Evolutionary conservation across 2,888 invertebrate species (phyloP).

Genomic region (Erebia aethiops): DNA sequence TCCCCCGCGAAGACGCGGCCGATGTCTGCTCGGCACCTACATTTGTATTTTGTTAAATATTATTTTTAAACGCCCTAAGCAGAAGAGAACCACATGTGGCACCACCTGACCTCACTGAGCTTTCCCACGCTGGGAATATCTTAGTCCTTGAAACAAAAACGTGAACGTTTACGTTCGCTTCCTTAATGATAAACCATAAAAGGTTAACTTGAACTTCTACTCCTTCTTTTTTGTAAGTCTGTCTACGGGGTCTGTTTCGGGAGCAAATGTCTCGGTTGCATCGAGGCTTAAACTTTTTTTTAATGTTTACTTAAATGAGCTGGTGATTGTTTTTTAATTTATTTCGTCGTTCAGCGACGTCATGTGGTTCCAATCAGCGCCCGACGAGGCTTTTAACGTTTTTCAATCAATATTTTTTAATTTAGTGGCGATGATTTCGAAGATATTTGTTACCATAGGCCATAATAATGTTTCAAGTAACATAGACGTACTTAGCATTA

Average conservation of each 20-base stretch:
- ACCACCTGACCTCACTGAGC: slow-evolving; percentile 78
- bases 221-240: slow-evolving; percentile 32
- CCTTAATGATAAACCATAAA: slow-evolving; percentile 54
- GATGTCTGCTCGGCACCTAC: slow-evolving; percentile 60
- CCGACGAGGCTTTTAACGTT: slow-evolving; percentile 67
- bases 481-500: neutral
- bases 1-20: slow-evolving; percentile 71
- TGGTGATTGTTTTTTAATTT: slow-evolving; percentile 83
- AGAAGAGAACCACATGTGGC: slow-evolving; percentile 77
- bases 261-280: slow-evolving; percentile 72
- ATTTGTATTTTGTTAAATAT: slow-evolving; percentile 72
- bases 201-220: slow-evolving; percentile 40
- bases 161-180: slow-evolving; percentile 64
- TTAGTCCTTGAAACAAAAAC: slow-evolving; percentile 66
- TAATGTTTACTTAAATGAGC: slow-evolving; percentile 80
- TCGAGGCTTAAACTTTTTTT: slow-evolving; percentile 70
- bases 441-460: slow-evolving; percentile 1
- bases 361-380: slow-evolving; percentile 81
- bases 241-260: slow-evolving; percentile 59
- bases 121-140: slow-evolving; percentile 75
- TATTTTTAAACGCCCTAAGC: slow-evolving; percentile 77
- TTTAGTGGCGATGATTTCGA: slow-evolving; percentile 34
- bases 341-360: slow-evolving; percentile 73
- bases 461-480: neutral
- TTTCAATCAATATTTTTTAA: slow-evolving; percentile 60